A percentile compares a stretch with the other conserved stretches of the same genome.
Evolutionary conservation across 2,113 vertebrate species (phyloP).

Genomic region (Solea senegalensis): DNA sequence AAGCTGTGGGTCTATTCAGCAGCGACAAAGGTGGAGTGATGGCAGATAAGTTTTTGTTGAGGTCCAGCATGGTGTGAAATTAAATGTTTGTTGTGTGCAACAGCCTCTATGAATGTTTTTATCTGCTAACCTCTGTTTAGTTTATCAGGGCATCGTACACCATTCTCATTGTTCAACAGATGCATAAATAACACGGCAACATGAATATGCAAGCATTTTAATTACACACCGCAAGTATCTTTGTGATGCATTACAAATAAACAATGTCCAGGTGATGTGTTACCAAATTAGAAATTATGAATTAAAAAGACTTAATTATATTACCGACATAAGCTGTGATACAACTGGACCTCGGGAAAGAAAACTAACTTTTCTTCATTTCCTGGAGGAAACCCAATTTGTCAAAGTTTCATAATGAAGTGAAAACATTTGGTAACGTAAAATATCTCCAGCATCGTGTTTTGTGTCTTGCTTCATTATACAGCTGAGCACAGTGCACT

Average conservation of each 20-base stretch:
- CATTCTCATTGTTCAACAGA: constrained; percentile 33
- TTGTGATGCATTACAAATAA: constrained; percentile 17
- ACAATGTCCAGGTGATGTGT: not conserved
- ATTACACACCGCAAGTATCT: constrained; percentile 14
- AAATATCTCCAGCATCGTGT: not conserved
- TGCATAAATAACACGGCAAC: constrained; percentile 16
- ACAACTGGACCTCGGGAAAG: too few species aligned
- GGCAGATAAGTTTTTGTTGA: constrained; percentile 66
- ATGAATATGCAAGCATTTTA: constrained; percentile 46
- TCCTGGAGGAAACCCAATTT: too few species aligned
- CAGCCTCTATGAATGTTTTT: constrained; percentile 50
- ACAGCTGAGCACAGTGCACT: not conserved
- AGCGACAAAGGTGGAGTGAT: constrained; percentile 53
- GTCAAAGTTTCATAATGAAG: too few species aligned
- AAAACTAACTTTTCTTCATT: too few species aligned
- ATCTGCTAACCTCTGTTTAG: constrained; percentile 52
- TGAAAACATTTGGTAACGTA: too few species aligned
- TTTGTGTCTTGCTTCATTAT: not conserved
- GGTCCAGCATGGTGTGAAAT: constrained; percentile 70
- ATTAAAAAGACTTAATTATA: not conserved
- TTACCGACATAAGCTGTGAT: not conserved
- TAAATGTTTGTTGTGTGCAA: constrained; percentile 49
- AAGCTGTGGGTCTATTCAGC: constrained; percentile 41
- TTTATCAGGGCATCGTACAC: constrained; percentile 52
- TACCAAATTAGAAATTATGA: not conserved